These are phyloP conservation scores for Lithophane socia DNA, from an alignment of 2,888 invertebrate species.

Conservation along the genomic window DNA sequence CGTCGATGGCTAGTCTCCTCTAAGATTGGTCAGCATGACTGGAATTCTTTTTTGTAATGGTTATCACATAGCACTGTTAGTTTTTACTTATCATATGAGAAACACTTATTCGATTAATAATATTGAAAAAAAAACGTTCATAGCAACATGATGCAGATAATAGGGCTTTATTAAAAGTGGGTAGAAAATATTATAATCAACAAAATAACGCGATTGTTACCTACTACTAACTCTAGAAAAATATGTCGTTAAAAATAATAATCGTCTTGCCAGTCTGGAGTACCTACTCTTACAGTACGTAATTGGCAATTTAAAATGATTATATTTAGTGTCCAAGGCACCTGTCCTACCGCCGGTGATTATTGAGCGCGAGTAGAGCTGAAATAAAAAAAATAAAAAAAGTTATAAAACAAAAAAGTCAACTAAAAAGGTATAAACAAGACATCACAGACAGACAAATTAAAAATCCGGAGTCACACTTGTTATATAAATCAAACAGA, in stretches of 20 bases:
- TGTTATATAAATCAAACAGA: no score
- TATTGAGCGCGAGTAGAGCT: neutral
- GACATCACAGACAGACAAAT: no score
- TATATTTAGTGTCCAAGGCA: constrained; percentile 10
- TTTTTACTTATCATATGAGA: neutral
- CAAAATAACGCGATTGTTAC: constrained; percentile 9
- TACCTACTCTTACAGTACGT: constrained; percentile 22
- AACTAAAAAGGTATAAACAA: neutral
- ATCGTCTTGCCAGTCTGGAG: constrained; percentile 26
- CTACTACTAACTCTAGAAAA: constrained; percentile 6
- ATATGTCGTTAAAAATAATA: constrained; percentile 55
- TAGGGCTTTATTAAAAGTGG: neutral
- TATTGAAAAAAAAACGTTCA: neutral
- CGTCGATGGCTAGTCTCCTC: no score
- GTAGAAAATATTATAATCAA: neutral
- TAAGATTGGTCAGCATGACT: no score
- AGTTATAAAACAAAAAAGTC: no score
- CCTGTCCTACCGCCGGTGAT: neutral
- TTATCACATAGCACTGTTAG: neutral
- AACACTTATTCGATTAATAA: neutral
- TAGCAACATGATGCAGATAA: neutral
- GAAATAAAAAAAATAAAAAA: no score
- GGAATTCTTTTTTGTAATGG: no score
- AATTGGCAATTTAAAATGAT: constrained; percentile 48
- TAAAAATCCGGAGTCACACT: no score